Conservation (phyloP, 2,113 vertebrate species). For the Suricata suricatta region DNA sequence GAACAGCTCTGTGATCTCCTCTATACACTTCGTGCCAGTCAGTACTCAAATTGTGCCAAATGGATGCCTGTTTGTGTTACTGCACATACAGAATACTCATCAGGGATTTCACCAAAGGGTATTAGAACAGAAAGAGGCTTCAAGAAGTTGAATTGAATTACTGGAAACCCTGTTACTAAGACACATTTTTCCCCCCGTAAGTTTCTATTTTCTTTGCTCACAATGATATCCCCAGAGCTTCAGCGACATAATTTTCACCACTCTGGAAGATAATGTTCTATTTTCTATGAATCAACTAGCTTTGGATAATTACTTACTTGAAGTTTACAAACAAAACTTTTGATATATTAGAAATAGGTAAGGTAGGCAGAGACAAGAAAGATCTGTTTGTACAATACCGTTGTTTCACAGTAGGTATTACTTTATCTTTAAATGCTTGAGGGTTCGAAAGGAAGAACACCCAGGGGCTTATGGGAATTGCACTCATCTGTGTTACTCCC, state of each 20-base stretch:
- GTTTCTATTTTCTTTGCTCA: conserved; percentile 44
- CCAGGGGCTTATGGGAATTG: not conserved
- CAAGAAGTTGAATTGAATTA: conserved; percentile 55
- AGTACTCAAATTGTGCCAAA: conserved; percentile 52
- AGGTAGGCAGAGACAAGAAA: conserved; percentile 1
- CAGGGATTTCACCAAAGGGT: conserved; percentile 36
- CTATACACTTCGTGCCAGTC: conserved; percentile 11
- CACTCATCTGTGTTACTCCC: not conserved
- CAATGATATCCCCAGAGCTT: conserved; percentile 35
- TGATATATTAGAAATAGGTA: not conserved
- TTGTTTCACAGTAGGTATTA: not conserved
- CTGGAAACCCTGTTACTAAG: conserved; percentile 41
- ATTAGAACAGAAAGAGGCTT: conserved; percentile 54
- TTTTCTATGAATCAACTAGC: conserved; percentile 34
- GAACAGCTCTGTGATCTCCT: not conserved
- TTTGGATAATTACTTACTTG: conserved; percentile 52
- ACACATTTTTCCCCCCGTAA: not conserved
- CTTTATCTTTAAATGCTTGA: not conserved
- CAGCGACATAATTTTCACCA: not conserved
- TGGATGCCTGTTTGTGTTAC: conserved; percentile 46
- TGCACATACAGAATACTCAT: conserved; percentile 12
- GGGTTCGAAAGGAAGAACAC: not conserved
- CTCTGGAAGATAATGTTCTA: conserved; percentile 53
- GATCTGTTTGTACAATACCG: not conserved
- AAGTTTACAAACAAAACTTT: conserved; percentile 52